Evolutionary conservation across 2,797 vertebrate genomes (phyloP).

Genomic region (Pristis pectinata): DNA sequence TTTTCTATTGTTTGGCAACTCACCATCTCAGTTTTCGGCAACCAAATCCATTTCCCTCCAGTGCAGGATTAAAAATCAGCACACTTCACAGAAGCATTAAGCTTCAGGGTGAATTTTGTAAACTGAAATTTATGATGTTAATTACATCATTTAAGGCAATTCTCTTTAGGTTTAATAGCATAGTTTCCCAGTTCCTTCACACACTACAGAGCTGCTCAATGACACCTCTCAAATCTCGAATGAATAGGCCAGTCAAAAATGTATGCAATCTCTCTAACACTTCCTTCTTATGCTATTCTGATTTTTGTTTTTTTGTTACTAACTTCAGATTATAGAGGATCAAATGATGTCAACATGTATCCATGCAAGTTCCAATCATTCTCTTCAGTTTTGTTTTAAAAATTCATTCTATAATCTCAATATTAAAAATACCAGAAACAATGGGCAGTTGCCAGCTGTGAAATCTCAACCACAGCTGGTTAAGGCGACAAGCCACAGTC

Average conservation of each 20-base stretch:
- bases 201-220: neutral
- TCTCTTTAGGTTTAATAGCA: neutral
- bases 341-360: neutral
- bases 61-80: conserved; percentile 14
- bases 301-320: neutral
- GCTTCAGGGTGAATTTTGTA: conserved; percentile 14
- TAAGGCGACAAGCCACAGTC: neutral
- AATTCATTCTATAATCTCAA: neutral
- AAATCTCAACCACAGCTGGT: neutral
- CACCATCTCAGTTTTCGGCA: neutral
- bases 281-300: neutral
- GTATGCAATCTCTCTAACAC: neutral
- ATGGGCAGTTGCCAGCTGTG: neutral
- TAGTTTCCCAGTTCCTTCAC: neutral
- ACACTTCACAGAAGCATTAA: neutral
- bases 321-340: neutral
- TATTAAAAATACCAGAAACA: neutral
- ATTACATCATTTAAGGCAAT: conserved; percentile 12
- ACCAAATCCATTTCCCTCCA: neutral
- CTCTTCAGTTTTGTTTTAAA: neutral
- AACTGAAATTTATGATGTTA: conserved; percentile 27
- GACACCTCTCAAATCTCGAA: neutral
- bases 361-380: neutral
- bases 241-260: neutral
- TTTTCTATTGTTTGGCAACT: conserved; percentile 9